These are phyloP conservation scores for Drosophila nasuta DNA, from an alignment of 1,140 invertebrate genomes.

Conservation along the genomic window DNA sequence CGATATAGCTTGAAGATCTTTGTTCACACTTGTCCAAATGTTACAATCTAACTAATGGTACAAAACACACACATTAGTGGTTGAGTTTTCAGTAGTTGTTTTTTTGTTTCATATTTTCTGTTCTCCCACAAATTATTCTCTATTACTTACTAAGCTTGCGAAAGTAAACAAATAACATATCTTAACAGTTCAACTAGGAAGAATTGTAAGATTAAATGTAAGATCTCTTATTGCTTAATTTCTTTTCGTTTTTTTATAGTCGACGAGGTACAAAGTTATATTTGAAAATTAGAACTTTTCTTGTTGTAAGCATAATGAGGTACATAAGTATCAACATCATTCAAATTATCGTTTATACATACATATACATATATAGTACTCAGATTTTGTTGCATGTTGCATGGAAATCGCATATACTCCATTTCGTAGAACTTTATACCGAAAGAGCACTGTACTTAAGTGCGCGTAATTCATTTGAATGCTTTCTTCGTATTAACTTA, in stretches of 20 bases:
- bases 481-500: slow-evolving; percentile 71
- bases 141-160: slow-evolving; percentile 37
- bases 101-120: slow-evolving; percentile 1
- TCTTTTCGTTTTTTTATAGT: slow-evolving; percentile 59
- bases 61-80: slow-evolving; percentile 51
- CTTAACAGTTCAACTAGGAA: slow-evolving; percentile 73
- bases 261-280: slow-evolving; percentile 81
- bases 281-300: slow-evolving; percentile 56
- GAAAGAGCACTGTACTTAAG: slow-evolving; percentile 22
- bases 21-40: slow-evolving; percentile 77
- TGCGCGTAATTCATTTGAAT: slow-evolving; percentile 36
- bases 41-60: slow-evolving; percentile 61
- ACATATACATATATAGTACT: slow-evolving; percentile 18
- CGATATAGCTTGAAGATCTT: slow-evolving; percentile 59
- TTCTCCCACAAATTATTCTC: slow-evolving; percentile 23
- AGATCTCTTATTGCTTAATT: slow-evolving; percentile 33
- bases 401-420: slow-evolving; percentile 27
- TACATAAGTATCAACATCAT: slow-evolving; percentile 80
- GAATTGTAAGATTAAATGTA: slow-evolving; percentile 63
- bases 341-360: slow-evolving; percentile 56
- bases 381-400: slow-evolving; percentile 4
- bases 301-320: slow-evolving; percentile 80
- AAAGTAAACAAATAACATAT: slow-evolving; percentile 70
- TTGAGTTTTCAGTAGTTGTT: slow-evolving; percentile 31
- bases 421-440: slow-evolving; percentile 19